phyloP scores from a whole-genome alignment of 2,797 vertebrate genomes.

The Hafferia zeledoni region DNA sequence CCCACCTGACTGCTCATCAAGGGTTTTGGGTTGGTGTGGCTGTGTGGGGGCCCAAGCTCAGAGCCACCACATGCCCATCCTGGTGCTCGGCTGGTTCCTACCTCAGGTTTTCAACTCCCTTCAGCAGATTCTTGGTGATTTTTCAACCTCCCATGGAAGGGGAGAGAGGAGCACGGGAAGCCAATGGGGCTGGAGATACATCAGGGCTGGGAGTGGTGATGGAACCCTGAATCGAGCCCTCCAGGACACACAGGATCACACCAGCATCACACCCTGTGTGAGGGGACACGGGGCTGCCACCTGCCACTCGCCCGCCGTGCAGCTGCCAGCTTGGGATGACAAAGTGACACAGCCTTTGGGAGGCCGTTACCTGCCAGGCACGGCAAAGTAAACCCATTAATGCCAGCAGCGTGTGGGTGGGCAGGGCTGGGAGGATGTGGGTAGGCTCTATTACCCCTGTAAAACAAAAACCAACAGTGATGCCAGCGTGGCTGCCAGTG shows the following conservation, averaged over 20 bases:
- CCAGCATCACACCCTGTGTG: accelerated
- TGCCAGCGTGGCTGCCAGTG: accelerated
- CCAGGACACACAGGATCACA: neutral
- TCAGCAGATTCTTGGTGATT: neutral
- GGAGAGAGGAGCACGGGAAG: neutral
- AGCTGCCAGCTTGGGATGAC: neutral
- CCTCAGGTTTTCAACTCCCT: neutral
- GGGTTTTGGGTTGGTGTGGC: accelerated
- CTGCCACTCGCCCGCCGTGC: neutral
- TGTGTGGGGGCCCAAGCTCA: accelerated
- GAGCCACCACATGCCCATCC: neutral
- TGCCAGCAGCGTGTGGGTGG: accelerated
- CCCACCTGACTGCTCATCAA: accelerated
- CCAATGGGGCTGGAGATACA: accelerated
- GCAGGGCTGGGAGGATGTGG: neutral
- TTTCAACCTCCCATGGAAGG: neutral
- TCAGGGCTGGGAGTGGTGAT: accelerated
- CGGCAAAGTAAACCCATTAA: neutral
- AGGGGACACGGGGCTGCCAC: neutral
- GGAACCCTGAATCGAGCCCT: neutral
- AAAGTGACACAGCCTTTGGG: neutral
- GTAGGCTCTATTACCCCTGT: neutral
- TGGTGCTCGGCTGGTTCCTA: neutral
- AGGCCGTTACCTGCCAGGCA: neutral
- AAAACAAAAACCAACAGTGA: neutral